These are phyloP conservation scores for Eupithecia centaureata DNA, from an alignment of 2,888 invertebrate genomes.

Conservation along the genomic window DNA sequence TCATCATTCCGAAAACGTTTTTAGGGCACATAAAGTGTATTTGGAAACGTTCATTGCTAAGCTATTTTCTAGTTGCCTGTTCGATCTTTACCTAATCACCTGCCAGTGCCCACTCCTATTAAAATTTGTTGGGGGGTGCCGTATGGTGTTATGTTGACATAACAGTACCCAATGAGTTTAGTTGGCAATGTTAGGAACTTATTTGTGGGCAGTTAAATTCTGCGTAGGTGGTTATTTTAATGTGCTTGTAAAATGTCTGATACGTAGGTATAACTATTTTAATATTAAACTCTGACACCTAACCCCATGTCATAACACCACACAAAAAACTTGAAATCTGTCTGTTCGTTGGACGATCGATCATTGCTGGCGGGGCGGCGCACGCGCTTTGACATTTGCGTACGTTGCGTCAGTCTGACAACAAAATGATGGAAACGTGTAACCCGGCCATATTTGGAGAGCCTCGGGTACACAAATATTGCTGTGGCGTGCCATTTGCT, in stretches of 20 bases:
- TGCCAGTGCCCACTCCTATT: no score
- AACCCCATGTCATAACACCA: constrained; percentile 29
- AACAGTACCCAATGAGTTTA: neutral
- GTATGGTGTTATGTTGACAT: no score
- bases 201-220: neutral
- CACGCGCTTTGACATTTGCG: constrained; percentile 66
- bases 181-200: no score
- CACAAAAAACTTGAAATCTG: constrained; percentile 41
- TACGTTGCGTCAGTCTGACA: constrained; percentile 61
- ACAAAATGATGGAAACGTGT: constrained; percentile 66
- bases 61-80: neutral
- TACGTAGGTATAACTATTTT: neutral
- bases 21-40: neutral
- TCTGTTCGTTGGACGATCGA: constrained; percentile 50
- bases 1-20: neutral
- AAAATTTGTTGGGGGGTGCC: no score
- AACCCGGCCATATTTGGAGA: constrained; percentile 53
- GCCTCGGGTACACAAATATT: constrained; percentile 41
- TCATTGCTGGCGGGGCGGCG: constrained; percentile 51
- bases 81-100: neutral
- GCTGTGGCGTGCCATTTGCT: constrained; percentile 12
- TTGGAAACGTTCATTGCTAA: neutral
- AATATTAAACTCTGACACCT: constrained; percentile 13
- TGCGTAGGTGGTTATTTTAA: neutral
- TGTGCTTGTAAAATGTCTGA: neutral